Evolutionary conservation across 2,888 invertebrate genomes (phyloP).

Genomic region (Mesorhabditis sp.): DNA sequence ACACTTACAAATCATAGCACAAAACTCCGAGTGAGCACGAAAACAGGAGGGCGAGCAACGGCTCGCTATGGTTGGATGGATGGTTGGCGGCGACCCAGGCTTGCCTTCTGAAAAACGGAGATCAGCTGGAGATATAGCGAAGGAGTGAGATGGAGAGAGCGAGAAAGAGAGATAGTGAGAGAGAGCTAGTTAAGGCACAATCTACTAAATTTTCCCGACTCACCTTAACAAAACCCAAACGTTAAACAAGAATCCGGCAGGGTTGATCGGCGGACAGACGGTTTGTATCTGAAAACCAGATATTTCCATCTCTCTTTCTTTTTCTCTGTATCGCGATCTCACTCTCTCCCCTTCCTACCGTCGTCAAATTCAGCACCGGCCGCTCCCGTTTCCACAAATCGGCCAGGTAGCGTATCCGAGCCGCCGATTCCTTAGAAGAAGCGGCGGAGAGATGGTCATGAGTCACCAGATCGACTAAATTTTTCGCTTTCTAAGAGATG

Average conservation of each 20-base stretch:
- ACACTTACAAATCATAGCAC: not conserved
- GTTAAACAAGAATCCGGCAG: not conserved
- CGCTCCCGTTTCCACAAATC: constrained; percentile 66
- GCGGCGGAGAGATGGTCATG: constrained; percentile 87
- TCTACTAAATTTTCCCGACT: constrained; percentile 8
- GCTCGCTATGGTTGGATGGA: not conserved
- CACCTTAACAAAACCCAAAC: not conserved
- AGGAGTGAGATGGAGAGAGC: constrained; percentile 73
- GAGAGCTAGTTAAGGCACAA: constrained; percentile 68
- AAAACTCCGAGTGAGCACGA: not conserved
- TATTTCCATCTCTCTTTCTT: no score
- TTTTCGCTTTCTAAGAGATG: not conserved
- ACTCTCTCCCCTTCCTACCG: not conserved
- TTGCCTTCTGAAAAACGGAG: not conserved
- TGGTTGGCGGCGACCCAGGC: not conserved
- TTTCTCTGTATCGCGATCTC: not conserved
- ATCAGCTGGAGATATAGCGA: not conserved
- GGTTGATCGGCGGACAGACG: not conserved
- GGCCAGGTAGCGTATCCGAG: constrained; percentile 82
- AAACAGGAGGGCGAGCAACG: not conserved
- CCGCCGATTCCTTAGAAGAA: constrained; percentile 88
- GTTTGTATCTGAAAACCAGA: not conserved
- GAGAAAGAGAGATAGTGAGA: constrained; percentile 69
- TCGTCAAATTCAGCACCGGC: not conserved
- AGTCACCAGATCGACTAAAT: constrained; percentile 82